Percentiles rank a stretch among this genome's conserved stretches.
These are phyloP conservation scores for Brachirus orientalis DNA, from an alignment of 2,113 vertebrate species.

Conservation along the genomic window DNA sequence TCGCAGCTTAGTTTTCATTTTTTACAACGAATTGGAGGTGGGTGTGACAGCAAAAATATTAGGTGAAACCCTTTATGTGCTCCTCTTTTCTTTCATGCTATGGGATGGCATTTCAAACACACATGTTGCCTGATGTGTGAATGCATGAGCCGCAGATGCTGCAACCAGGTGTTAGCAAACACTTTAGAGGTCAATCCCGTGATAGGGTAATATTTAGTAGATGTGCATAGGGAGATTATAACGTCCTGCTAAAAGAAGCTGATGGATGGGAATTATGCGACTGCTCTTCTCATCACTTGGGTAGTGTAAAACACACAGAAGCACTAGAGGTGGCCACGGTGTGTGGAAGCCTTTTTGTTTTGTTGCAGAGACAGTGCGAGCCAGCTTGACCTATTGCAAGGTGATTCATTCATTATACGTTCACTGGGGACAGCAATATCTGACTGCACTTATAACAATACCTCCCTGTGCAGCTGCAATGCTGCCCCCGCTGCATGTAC, in stretches of 20 bases:
- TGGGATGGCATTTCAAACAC: not conserved
- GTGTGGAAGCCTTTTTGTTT: conserved; percentile 33
- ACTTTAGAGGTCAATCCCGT: conserved; percentile 34
- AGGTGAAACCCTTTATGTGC: conserved; percentile 48
- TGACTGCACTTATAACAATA: conserved; percentile 62
- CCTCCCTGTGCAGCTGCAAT: conserved; percentile 28
- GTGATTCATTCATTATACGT: conserved; percentile 75
- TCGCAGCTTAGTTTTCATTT: conserved; percentile 70
- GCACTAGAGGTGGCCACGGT: conserved; percentile 14
- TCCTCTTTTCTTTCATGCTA: not conserved
- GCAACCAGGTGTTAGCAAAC: conserved; percentile 60
- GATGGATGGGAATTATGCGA: conserved; percentile 15
- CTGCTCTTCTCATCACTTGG: conserved; percentile 14
- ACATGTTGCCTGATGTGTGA: conserved; percentile 47
- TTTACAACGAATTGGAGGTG: conserved; percentile 21
- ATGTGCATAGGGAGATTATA: conserved; percentile 29
- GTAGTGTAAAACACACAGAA: not conserved
- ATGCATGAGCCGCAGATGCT: conserved; percentile 63
- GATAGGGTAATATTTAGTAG: conserved; percentile 29
- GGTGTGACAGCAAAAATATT: conserved; percentile 54
- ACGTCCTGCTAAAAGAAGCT: conserved; percentile 39
- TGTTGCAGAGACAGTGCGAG: conserved; percentile 25
- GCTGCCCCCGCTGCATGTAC: conserved; percentile 26
- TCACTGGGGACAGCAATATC: conserved; percentile 55
- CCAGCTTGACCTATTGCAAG: conserved; percentile 69